phyloP scores from a whole-genome alignment of 2,113 vertebrate genomes.

The Microcebus tavaratra region DNA sequence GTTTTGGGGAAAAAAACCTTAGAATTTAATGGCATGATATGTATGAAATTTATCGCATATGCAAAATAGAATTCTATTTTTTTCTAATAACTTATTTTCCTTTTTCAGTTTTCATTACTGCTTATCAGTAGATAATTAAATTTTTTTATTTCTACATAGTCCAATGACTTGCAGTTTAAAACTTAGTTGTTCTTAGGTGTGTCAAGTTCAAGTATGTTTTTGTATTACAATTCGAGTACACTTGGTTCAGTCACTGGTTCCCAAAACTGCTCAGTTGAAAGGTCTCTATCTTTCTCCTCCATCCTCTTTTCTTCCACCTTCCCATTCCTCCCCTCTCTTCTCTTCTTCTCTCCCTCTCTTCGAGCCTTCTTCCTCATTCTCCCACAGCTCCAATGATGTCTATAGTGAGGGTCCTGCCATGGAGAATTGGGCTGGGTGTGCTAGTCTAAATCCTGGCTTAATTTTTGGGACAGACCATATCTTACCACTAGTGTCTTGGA shows the following conservation, averaged over 20 bases:
- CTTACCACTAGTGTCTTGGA: neutral
- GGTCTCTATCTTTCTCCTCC: neutral
- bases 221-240: neutral
- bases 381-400: accelerated
- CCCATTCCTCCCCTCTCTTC: neutral
- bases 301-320: neutral
- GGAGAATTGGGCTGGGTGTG: neutral
- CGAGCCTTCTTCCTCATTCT: neutral
- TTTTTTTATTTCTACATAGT: neutral
- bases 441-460: neutral
- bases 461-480: neutral
- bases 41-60: neutral
- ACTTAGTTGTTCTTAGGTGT: neutral
- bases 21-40: neutral
- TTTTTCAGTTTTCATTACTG: neutral
- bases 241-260: neutral
- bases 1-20: neutral
- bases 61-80: neutral
- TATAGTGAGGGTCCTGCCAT: neutral
- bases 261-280: neutral
- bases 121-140: neutral
- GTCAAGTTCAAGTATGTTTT: neutral
- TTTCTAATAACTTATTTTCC: neutral
- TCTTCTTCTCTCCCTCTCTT: neutral
- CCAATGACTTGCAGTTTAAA: neutral